These are phyloP conservation scores for Sarcophaga peregrina DNA, from an alignment of 1,140 invertebrate species.

Conservation along the genomic window DNA sequence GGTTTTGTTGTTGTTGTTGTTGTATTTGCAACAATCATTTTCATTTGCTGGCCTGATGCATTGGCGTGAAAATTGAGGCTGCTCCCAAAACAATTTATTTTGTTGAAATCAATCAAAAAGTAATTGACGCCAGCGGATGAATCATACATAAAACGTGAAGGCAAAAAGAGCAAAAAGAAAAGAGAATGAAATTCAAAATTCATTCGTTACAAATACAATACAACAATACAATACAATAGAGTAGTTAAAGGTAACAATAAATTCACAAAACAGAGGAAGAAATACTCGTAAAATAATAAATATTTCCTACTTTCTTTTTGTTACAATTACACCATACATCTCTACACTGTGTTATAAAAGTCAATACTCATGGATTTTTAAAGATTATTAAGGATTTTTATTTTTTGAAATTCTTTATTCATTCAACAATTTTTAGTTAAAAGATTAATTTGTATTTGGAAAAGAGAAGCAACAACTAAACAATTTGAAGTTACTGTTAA, in stretches of 20 bases:
- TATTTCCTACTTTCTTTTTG: too few relatives aligned
- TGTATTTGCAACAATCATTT: background rate
- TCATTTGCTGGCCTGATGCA: background rate
- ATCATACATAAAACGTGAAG: background rate
- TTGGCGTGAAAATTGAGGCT: constrained; percentile 31
- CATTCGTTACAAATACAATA: background rate
- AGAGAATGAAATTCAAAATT: background rate
- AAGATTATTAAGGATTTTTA: too few relatives aligned
- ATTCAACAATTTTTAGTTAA: too few relatives aligned
- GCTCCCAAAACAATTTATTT: constrained; percentile 31
- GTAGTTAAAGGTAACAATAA: constrained; percentile 1
- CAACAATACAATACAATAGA: background rate
- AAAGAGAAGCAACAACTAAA: too few relatives aligned
- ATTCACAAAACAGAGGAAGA: constrained; percentile 12
- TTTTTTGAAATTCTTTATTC: too few relatives aligned
- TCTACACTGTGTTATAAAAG: too few relatives aligned
- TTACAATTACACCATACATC: too few relatives aligned
- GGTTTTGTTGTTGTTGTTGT: background rate
- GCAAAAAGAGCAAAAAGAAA: too few relatives aligned
- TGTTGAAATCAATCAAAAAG: constrained; percentile 34
- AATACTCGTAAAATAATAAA: too few relatives aligned
- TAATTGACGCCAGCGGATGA: constrained; percentile 26
- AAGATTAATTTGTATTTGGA: too few relatives aligned
- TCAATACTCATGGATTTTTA: too few relatives aligned
- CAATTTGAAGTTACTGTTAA: too few relatives aligned